phyloP scores from a whole-genome alignment of 2,888 invertebrate genomes.

The Leucophenga maculata region DNA sequence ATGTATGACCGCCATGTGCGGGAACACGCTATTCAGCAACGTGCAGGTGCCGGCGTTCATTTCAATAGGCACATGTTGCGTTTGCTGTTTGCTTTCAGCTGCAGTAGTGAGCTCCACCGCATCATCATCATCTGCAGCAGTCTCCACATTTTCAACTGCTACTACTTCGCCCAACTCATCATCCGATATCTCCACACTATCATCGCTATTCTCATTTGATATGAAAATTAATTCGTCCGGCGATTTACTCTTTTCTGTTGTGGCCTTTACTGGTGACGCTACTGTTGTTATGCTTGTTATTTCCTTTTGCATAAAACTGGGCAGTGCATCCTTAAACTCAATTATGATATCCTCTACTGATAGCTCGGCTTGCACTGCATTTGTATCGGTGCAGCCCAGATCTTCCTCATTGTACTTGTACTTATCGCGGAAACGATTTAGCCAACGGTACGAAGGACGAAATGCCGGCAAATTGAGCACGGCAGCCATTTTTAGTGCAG shows the following conservation, averaged over 20 bases:
- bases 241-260: conserved; percentile 5
- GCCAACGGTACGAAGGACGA: conserved; percentile 66
- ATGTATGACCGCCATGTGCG: conserved; percentile 66
- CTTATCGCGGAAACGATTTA: conserved; percentile 67
- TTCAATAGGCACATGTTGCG: background rate
- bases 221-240: conserved; percentile 40
- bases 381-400: conserved; percentile 53
- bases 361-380: conserved; percentile 48
- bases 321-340: conserved; percentile 65
- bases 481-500: conserved; percentile 66
- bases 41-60: conserved; percentile 50
- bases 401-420: conserved; percentile 67
- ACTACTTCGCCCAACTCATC: background rate
- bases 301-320: conserved; percentile 70
- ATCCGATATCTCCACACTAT: conserved; percentile 39
- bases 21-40: conserved; percentile 62
- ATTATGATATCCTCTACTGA: conserved; percentile 69
- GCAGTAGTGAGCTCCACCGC: conserved; percentile 43
- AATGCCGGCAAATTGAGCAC: conserved; percentile 66
- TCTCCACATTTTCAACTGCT: conserved; percentile 34
- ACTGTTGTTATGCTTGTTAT: conserved; percentile 52
- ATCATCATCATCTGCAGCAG: conserved; percentile 36
- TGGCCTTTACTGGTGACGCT: conserved; percentile 38
- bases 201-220: conserved; percentile 55
- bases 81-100: conserved; percentile 22